phyloP scores from a whole-genome alignment of 2,797 vertebrate species.

The Aratinga solstitialis region DNA sequence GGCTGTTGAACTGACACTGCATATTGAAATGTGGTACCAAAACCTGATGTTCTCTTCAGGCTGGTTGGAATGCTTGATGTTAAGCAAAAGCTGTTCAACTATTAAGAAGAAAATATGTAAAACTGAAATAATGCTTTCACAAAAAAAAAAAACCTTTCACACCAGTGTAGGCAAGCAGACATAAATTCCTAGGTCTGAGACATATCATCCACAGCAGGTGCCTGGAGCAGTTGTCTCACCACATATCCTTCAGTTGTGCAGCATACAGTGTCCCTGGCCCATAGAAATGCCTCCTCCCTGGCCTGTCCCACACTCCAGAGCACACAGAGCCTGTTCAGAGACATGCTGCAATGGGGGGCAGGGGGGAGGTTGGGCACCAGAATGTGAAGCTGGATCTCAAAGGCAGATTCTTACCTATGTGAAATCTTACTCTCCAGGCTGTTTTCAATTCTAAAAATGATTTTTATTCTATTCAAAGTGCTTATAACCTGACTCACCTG shows the following conservation, averaged over 20 bases:
- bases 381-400: neutral
- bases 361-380: neutral
- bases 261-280: neutral
- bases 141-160: neutral
- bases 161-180: neutral
- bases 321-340: neutral
- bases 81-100: neutral
- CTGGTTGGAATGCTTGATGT: neutral
- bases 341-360: neutral
- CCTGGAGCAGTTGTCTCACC: neutral
- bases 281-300: neutral
- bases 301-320: neutral
- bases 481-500: neutral
- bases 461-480: neutral
- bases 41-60: neutral
- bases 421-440: neutral
- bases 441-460: neutral
- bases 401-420: neutral
- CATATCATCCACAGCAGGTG: fast-evolving
- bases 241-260: neutral
- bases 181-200: neutral
- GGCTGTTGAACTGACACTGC: conserved; percentile 63
- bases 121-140: neutral
- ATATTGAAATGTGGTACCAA: conserved; percentile 20
- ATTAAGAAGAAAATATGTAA: neutral